Evolutionary conservation across 2,888 invertebrate genomes (phyloP), one percentile per base, ranked within the genome.

Genomic region (Mesorhabditis sp.): DNA sequence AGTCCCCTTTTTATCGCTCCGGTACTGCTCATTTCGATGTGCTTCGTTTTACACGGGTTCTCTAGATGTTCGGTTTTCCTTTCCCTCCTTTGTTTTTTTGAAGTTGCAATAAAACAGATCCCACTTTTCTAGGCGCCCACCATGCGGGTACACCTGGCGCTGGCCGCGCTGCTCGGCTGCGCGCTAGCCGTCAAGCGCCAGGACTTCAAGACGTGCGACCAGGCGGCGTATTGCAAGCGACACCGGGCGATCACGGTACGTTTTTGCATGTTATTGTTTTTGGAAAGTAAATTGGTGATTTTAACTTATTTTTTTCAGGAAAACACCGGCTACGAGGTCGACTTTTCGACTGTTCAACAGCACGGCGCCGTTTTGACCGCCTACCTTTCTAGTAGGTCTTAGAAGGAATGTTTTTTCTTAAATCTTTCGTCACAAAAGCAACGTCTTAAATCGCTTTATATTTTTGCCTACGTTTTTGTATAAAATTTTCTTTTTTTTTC

Each of bases 191-290:
- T 83, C 41, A 85, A 83, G 45, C 67, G 81, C 64, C 73, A 77
- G 5, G 85, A 85, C 45, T 84, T 83, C 73, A 84, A 84, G 69
- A 84, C 83, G 0, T 84, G 84, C 68, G 83, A 84, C 6, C 84
- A 84, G 70, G 76, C 82, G 5, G 78, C 76, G 43, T 84, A 84
- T 69, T 84, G 84, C 78, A 85, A 83, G 72, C 69, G 75, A 42
- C 79, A 76, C 67, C 67, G 79, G 61, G 70, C 75, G 43, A 73
- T 80, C n/a, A 67, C 69, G 66, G 80, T 77, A 43, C 70, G 74
- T 28, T 62, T 67, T 64, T 64, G 4, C 41, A 42, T 65, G 10
- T 43, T 43, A 10, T 43, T 41, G 42, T 28, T 43, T 13, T 50
- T 7, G 13, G 13, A 65, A 10, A 43, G 3, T 65, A 65, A 10